Evolutionary conservation across 2,888 invertebrate species (phyloP).

Genomic region (Melitaea athalia): DNA sequence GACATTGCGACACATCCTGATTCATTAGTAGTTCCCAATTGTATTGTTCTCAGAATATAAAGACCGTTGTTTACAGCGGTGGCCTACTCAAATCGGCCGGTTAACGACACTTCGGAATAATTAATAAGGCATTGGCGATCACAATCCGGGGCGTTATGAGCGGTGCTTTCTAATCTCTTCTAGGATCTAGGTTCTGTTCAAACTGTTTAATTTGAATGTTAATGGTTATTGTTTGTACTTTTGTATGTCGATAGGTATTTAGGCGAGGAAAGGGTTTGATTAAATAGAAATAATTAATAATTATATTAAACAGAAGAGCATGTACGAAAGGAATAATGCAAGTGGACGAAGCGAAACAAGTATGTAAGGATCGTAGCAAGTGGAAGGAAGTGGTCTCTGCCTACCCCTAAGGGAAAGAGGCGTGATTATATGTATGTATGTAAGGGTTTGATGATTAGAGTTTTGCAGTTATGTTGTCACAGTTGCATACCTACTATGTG

Average conservation of each 20-base stretch:
- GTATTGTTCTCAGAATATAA: conserved; percentile 75
- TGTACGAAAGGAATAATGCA: no score
- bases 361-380: no score
- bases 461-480: not conserved
- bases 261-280: conserved; percentile 6
- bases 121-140: conserved; percentile 57
- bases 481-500: not conserved
- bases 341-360: no score
- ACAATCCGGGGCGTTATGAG: conserved; percentile 40
- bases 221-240: conserved; percentile 10
- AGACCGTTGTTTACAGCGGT: conserved; percentile 61
- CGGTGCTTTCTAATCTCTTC: conserved; percentile 52
- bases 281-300: no score
- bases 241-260: conserved; percentile 17
- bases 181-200: conserved; percentile 40
- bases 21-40: conserved; percentile 75
- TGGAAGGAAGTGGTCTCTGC: no score
- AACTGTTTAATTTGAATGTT: conserved; percentile 14
- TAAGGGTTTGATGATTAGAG: conserved; percentile 11
- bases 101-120: conserved; percentile 64
- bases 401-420: no score
- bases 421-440: no score
- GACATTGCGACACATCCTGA: conserved; percentile 59
- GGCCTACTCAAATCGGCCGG: conserved; percentile 58
- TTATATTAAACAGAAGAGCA: no score